A percentile compares a stretch with the other conserved stretches of the same genome.
Evolutionary conservation across 2,797 vertebrate species (phyloP).

Genomic region (Acropternis orthonyx): DNA sequence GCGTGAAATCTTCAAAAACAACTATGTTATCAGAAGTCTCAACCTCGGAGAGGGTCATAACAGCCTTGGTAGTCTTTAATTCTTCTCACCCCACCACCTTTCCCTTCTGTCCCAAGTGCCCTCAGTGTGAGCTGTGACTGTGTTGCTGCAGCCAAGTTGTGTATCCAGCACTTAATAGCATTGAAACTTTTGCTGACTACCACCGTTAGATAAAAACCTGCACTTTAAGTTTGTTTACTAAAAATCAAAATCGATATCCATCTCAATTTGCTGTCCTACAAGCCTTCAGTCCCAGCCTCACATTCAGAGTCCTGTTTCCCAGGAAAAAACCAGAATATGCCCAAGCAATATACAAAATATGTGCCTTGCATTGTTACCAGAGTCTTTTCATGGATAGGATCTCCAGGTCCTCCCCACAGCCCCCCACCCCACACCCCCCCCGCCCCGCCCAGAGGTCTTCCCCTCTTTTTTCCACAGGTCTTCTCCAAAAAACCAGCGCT

Average conservation of each 20-base stretch:
- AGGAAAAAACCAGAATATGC: background rate
- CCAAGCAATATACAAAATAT: background rate
- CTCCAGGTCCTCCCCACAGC: no score
- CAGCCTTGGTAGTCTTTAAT: slow-evolving; percentile 8
- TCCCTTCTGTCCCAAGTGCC: background rate
- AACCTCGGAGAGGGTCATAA: background rate
- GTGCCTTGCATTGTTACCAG: rapidly evolving
- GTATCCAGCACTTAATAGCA: background rate
- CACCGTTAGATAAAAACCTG: background rate
- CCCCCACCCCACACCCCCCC: no score
- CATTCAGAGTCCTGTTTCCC: background rate
- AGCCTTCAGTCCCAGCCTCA: background rate
- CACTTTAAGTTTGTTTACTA: background rate
- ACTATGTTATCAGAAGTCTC: slow-evolving; percentile 11
- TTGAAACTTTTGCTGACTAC: background rate
- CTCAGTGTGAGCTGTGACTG: background rate
- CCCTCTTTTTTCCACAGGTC: background rate
- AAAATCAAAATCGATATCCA: background rate
- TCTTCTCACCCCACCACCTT: background rate
- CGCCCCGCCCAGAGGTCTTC: rapidly evolving
- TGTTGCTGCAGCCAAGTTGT: background rate
- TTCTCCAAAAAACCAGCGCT: background rate
- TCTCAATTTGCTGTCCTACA: background rate
- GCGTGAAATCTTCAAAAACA: slow-evolving; percentile 43
- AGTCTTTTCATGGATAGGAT: rapidly evolving